A percentile compares a stretch with the other conserved stretches of the same genome.
These are phyloP conservation scores for Mesoclemmys tuberculata DNA, from an alignment of 2,113 vertebrate genomes.

Conservation along the genomic window DNA sequence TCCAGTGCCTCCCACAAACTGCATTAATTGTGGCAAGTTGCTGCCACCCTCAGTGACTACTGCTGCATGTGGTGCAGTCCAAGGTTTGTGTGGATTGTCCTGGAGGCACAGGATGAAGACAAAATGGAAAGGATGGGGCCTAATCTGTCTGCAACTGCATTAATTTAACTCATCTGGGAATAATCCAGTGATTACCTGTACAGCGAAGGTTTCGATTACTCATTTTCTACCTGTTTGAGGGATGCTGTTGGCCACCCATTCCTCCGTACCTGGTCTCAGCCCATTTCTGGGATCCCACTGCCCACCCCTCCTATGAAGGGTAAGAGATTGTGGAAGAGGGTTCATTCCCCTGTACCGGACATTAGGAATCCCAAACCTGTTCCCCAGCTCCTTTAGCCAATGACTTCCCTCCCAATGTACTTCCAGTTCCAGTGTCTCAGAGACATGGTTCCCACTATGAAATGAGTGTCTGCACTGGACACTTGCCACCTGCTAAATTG, in stretches of 20 bases:
- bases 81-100: neutral
- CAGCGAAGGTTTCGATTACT: neutral
- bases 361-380: neutral
- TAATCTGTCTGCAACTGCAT: neutral
- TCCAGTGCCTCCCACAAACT: neutral
- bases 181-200: too few relatives aligned
- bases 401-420: neutral
- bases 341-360: neutral
- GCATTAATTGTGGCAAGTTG: fast-evolving
- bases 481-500: neutral
- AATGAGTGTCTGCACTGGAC: neutral
- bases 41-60: neutral
- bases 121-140: neutral
- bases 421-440: neutral
- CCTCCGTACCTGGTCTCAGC: neutral
- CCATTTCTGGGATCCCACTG: too few relatives aligned
- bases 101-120: neutral
- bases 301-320: too few relatives aligned
- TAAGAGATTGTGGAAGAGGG: neutral
- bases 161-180: neutral
- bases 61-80: neutral
- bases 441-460: neutral
- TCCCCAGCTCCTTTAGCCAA: neutral
- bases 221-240: neutral
- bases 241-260: neutral